phyloP scores from a whole-genome alignment of 2,888 invertebrate species.

The Ennomos quercinarius region DNA sequence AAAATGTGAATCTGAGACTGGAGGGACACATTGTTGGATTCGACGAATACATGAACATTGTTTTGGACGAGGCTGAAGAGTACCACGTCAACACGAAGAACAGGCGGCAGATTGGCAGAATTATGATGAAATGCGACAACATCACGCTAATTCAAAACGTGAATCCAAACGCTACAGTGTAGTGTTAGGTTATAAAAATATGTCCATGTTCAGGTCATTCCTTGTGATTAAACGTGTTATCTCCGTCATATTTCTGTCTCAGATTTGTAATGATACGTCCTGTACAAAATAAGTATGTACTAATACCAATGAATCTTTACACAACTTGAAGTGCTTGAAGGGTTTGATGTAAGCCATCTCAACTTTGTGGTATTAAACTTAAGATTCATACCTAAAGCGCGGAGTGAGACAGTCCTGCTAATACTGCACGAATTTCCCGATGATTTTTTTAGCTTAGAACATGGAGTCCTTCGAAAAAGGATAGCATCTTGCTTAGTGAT shows the following conservation, averaged over 20 bases:
- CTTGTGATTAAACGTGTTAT: slow-evolving; percentile 56
- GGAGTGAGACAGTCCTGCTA: no score
- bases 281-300: neutral
- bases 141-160: slow-evolving; percentile 98
- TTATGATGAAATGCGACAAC: slow-evolving; percentile 99
- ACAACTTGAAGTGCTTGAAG: no score
- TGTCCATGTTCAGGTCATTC: slow-evolving; percentile 67
- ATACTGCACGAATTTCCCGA: no score
- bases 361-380: slow-evolving; percentile 47
- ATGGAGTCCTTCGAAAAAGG: no score
- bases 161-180: slow-evolving; percentile 86
- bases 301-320: neutral
- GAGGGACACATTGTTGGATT: slow-evolving; percentile 99
- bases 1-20: slow-evolving; percentile 97
- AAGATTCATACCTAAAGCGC: no score
- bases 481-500: no score
- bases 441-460: no score
- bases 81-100: slow-evolving; percentile 94
- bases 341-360: slow-evolving; percentile 23
- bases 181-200: slow-evolving; percentile 66
- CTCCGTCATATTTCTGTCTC: slow-evolving; percentile 32
- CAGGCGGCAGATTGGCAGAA: slow-evolving; percentile 92
- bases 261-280: neutral
- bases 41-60: slow-evolving; percentile 99
- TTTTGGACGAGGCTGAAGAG: slow-evolving; percentile 99